Conservation (phyloP, 2,113 vertebrate species). For the Abramis brama region DNA sequence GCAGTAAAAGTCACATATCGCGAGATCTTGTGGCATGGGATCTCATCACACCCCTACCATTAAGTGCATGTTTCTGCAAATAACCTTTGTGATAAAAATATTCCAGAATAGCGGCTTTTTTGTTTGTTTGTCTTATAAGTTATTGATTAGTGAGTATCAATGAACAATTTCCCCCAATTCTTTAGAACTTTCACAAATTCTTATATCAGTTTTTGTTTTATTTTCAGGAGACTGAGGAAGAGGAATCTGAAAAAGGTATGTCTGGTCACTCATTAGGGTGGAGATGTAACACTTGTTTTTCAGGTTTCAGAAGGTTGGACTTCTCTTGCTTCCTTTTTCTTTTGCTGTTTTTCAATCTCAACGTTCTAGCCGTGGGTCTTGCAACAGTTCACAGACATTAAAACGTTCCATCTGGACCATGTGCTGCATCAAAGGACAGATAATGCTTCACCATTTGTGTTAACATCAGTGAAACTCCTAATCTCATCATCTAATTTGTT, state of each 20-base stretch:
- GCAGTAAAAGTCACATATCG: no score
- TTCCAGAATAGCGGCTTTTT: no score
- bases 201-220: conserved; percentile 58
- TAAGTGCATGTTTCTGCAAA: not conserved
- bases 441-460: conserved; percentile 10
- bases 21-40: no score
- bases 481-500: conserved; percentile 12
- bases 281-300: conserved; percentile 43
- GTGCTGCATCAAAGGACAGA: conserved; percentile 30
- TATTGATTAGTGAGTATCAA: not conserved
- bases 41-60: no score
- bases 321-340: conserved; percentile 31
- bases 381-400: not conserved
- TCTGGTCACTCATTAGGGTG: conserved; percentile 61
- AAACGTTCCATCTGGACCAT: not conserved
- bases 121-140: no score
- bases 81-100: not conserved
- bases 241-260: conserved; percentile 96
- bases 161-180: not conserved
- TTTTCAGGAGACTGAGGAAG: conserved; percentile 89
- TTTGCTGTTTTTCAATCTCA: conserved; percentile 40
- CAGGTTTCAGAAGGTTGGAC: conserved; percentile 48
- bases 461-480: not conserved
- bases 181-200: not conserved
- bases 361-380: not conserved